These are phyloP conservation scores for Maniola jurtina DNA, from an alignment of 1,140 invertebrate genomes.

Conservation along the genomic window DNA sequence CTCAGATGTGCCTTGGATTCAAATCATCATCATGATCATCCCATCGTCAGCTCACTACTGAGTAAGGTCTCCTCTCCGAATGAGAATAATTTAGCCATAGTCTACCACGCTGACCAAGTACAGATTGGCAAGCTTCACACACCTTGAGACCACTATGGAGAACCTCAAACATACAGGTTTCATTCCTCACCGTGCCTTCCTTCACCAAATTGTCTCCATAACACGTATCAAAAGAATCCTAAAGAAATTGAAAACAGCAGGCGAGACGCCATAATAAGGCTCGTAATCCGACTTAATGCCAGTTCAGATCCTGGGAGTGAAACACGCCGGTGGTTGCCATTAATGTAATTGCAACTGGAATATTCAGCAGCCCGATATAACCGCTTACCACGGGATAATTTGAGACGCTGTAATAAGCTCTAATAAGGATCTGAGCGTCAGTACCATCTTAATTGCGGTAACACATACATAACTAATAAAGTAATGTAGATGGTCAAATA, in stretches of 20 bases:
- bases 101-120: too few species aligned
- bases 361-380: slow-evolving; percentile 24
- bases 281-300: slow-evolving; percentile 33
- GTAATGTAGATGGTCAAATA: too few species aligned
- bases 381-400: background rate
- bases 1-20: too few species aligned
- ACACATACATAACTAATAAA: background rate
- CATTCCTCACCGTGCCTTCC: too few species aligned
- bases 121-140: too few species aligned
- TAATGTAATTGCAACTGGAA: slow-evolving; percentile 35
- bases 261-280: slow-evolving; percentile 28
- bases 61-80: too few species aligned
- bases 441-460: background rate
- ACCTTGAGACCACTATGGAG: too few species aligned
- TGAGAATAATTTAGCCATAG: too few species aligned
- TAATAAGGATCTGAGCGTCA: background rate
- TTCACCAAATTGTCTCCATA: too few species aligned
- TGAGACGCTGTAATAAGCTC: background rate
- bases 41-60: too few species aligned
- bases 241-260: slow-evolving; percentile 20
- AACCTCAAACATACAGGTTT: too few species aligned
- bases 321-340: slow-evolving; percentile 32
- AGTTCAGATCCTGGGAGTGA: slow-evolving; percentile 30
- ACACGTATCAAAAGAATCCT: slow-evolving; percentile 5
- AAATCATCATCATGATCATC: too few species aligned